Base-by-base conservation (phyloP, 2,113 vertebrate species). In the Quiscalus mexicanus region DNA sequence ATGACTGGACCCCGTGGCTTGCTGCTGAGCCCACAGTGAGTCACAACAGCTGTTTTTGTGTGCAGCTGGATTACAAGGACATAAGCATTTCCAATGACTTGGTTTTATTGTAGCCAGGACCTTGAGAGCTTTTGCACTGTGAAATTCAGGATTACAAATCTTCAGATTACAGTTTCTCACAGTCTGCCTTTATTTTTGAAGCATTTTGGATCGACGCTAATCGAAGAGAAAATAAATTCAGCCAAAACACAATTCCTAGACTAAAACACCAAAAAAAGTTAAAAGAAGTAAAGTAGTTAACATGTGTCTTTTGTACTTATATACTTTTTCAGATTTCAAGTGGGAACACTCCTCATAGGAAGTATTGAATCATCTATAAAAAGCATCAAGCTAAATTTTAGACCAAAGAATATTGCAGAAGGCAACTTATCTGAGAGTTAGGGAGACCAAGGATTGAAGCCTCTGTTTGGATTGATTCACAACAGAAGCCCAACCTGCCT, bases 151-250 rank as follows among this genome's bases (percentile, higher is more conserved):
- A 59, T 70, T 60, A 69, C 4, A 65, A 30, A 47, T 50, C 25
- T 84, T 80, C 47, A 86, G 20, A 63, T 42, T 53, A 11, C 1
- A 2, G 8, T 62, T 84, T 69, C 37, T 83, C 27, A 45, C 45
- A 52, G 5, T 33, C 24, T 69, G 16, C 7, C 24, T 45, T 42
- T 75, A 39, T 39, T 71, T 42, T 63, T 91, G 33, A 93, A 59
- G 4, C 2, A n/a, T 17, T 62, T 50, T 35, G 8, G 6, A 12
- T 67, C 71, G 67, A 58, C 0, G 0, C 4, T 41, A 71, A 52
- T 6, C 65, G 8, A 88, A 33, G 11, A 56, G 23, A 45, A 94
- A 93, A 83, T 31, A 71, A 80, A 89, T 35, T 12, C 27, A 53
- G 15, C 9, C 13, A 47, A 83, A 93, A 44, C 8, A 44, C 5